These are phyloP conservation scores for Pocillopora grandis DNA, from an alignment of 92 coral and sea anemone genomes.

Conservation along the genomic window DNA sequence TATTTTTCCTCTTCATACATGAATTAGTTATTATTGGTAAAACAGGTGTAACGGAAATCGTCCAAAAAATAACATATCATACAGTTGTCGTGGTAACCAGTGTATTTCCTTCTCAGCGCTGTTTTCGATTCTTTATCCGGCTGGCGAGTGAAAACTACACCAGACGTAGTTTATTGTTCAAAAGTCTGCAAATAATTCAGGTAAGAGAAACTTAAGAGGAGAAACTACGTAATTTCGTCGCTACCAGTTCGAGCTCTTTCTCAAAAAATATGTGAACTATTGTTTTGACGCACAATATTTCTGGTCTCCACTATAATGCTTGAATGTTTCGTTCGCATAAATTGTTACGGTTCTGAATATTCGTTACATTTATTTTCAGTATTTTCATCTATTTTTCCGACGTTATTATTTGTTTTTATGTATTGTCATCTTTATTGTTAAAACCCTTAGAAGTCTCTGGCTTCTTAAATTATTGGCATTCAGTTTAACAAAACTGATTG, in stretches of 20 bases:
- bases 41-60: slow-evolving; percentile 3
- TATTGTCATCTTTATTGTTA: neutral
- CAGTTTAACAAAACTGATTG: neutral
- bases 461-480: neutral
- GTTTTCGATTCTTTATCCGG: neutral
- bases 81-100: slow-evolving; percentile 4
- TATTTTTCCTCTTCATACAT: neutral
- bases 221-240: too few species aligned
- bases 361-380: neutral
- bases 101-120: neutral
- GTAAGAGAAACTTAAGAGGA: neutral
- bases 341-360: neutral
- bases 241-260: too few species aligned
- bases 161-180: neutral
- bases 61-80: neutral
- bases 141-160: neutral
- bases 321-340: neutral
- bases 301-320: neutral
- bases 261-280: neutral
- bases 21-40: neutral
- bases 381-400: neutral
- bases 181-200: neutral
- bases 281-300: neutral
- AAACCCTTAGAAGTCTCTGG: too few species aligned
- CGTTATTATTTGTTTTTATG: neutral